These are phyloP conservation scores for Lophius piscatorius DNA, from an alignment of 2,113 vertebrate species.

Conservation along the genomic window DNA sequence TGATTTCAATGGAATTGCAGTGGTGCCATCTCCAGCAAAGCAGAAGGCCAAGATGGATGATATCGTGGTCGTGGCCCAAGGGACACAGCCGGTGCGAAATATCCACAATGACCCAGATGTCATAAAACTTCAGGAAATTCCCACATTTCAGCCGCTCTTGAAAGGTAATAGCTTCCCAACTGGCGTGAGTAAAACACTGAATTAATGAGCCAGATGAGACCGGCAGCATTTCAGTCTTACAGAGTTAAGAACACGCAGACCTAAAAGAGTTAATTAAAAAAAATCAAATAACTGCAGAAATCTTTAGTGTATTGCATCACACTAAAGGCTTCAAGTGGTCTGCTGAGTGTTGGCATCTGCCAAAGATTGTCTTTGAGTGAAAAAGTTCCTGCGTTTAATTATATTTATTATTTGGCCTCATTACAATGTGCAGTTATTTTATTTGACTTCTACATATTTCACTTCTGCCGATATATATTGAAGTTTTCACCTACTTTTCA, in stretches of 20 bases:
- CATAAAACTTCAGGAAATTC: constrained; percentile 98
- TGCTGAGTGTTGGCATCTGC: too few relatives aligned
- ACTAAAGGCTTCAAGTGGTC: too few relatives aligned
- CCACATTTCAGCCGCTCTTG: constrained; percentile 95
- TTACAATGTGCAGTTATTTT: neutral
- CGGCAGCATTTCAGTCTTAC: too few relatives aligned
- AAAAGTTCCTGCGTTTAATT: too few relatives aligned
- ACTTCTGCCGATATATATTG: neutral
- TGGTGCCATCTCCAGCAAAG: constrained; percentile 90
- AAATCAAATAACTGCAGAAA: too few relatives aligned
- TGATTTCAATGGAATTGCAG: too few relatives aligned
- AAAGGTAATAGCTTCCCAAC: constrained; percentile 84
- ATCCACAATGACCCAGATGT: constrained; percentile 97
- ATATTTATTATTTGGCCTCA: neutral
- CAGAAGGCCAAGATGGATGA: constrained; percentile 98
- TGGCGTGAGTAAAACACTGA: neutral
- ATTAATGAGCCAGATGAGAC: too few relatives aligned
- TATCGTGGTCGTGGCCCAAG: constrained; percentile 94
- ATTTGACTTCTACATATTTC: neutral
- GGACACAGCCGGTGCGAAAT: constrained; percentile 90
- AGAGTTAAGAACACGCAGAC: too few relatives aligned
- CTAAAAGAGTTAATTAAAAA: too few relatives aligned
- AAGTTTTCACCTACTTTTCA: constrained; percentile 5
- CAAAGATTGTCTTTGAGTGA: too few relatives aligned
- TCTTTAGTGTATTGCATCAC: too few relatives aligned